Percentiles rank a stretch among this genome's conserved stretches.
Conservation (phyloP, 2,113 vertebrate species). For the Gnathonemus longibarbis region DNA sequence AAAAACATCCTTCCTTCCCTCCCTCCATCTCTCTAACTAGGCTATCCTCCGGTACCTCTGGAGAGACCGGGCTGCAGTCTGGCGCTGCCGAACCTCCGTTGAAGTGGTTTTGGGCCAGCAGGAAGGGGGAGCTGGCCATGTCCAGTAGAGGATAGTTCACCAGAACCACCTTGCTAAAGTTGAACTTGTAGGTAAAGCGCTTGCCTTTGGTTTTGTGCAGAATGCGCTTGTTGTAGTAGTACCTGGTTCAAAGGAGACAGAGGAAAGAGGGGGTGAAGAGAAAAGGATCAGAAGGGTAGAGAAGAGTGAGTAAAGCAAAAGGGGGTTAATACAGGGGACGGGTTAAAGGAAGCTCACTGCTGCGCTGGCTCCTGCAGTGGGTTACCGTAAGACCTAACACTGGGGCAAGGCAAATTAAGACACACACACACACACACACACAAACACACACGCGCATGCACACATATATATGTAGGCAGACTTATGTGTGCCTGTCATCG, state of each 20-base stretch:
- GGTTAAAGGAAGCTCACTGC: not conserved
- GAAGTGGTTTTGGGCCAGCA: conserved; percentile 77
- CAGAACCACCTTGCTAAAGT: conserved; percentile 87
- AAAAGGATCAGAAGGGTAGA: not conserved
- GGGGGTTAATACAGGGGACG: not conserved
- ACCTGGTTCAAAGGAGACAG: conserved; percentile 52
- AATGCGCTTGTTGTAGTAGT: conserved; percentile 92
- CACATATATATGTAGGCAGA: not conserved
- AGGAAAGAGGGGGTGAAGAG: not conserved
- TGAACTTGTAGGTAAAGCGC: conserved; percentile 91
- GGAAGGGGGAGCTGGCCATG: conserved; percentile 73
- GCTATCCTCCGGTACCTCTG: conserved; percentile 62
- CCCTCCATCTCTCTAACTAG: not conserved
- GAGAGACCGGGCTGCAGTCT: conserved; percentile 69
- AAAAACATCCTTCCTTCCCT: not conserved
- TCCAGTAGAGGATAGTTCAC: conserved; percentile 85
- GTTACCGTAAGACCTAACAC: not conserved
- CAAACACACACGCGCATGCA: no score
- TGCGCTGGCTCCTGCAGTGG: not conserved
- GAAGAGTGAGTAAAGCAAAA: conserved; percentile 13
- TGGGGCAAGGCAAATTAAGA: not conserved
- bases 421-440: not conserved
- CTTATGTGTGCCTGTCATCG: not conserved
- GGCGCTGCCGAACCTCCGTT: conserved; percentile 59
- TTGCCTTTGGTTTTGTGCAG: conserved; percentile 93